phyloP scores from a whole-genome alignment of 2,797 vertebrate genomes.

The Trematocara caparti region DNA sequence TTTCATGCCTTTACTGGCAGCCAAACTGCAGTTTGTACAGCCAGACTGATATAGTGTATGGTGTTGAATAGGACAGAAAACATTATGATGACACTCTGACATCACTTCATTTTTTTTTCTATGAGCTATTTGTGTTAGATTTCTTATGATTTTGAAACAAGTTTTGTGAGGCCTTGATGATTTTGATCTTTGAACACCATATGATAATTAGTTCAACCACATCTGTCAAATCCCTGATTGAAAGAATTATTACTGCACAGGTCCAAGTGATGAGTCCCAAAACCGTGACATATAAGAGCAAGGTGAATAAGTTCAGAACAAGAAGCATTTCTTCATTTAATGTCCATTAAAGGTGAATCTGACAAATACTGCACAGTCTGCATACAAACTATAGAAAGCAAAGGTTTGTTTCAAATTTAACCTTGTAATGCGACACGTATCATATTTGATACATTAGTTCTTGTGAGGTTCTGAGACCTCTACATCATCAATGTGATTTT shows the following conservation, averaged over 20 bases:
- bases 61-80: background rate
- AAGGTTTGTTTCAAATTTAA: background rate
- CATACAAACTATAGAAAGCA: background rate
- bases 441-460: background rate
- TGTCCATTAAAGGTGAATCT: background rate
- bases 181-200: background rate
- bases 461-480: background rate
- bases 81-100: background rate
- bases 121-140: background rate
- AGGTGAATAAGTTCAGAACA: background rate
- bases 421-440: fast-evolving
- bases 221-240: background rate
- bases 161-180: background rate
- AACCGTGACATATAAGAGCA: background rate
- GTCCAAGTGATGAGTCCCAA: background rate
- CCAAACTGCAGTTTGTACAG: background rate
- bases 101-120: background rate
- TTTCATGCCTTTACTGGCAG: background rate
- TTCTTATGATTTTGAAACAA: background rate
- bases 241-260: background rate
- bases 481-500: background rate
- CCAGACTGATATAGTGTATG: background rate
- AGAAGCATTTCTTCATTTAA: background rate
- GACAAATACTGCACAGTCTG: background rate
- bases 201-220: background rate